phyloP scores from a whole-genome alignment of 1,140 invertebrate species.

The Dendrolimus punctatus region DNA sequence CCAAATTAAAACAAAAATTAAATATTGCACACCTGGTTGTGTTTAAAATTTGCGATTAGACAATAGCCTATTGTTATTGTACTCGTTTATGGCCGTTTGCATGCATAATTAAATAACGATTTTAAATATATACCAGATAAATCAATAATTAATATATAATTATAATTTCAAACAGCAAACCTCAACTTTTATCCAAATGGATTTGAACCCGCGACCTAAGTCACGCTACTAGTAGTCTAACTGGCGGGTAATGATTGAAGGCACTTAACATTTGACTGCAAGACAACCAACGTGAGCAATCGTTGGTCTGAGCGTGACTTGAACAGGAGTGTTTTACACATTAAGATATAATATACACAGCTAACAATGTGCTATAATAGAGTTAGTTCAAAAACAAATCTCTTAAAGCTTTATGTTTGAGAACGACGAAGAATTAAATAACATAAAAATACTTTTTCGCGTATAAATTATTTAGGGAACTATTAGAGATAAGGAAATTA shows the following conservation, averaged over 20 bases:
- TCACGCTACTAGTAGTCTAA: slow-evolving; percentile 4
- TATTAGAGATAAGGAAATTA: too few species aligned
- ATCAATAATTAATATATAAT: too few species aligned
- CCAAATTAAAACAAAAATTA: too few species aligned
- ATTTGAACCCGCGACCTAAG: slow-evolving; percentile 7
- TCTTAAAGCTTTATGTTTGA: not conserved
- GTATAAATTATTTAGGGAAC: too few species aligned
- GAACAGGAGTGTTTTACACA: not conserved
- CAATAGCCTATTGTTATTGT: too few species aligned
- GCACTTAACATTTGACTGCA: slow-evolving; percentile 35
- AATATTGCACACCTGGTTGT: too few species aligned
- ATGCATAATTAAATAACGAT: too few species aligned
- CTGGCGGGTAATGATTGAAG: slow-evolving; percentile 28
- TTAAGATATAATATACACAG: slow-evolving; percentile 8
- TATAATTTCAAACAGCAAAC: too few species aligned
- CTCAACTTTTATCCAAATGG: not conserved
- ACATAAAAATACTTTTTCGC: too few species aligned
- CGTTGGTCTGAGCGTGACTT: slow-evolving; percentile 32
- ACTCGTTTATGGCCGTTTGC: too few species aligned
- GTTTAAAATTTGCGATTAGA: too few species aligned
- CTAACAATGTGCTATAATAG: not conserved
- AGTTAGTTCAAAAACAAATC: not conserved
- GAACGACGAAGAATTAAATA: not conserved
- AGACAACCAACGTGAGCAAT: slow-evolving; percentile 22
- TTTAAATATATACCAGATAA: too few species aligned